phyloP scores from a whole-genome alignment of 2,888 invertebrate genomes.

The Griposia aprilina region DNA sequence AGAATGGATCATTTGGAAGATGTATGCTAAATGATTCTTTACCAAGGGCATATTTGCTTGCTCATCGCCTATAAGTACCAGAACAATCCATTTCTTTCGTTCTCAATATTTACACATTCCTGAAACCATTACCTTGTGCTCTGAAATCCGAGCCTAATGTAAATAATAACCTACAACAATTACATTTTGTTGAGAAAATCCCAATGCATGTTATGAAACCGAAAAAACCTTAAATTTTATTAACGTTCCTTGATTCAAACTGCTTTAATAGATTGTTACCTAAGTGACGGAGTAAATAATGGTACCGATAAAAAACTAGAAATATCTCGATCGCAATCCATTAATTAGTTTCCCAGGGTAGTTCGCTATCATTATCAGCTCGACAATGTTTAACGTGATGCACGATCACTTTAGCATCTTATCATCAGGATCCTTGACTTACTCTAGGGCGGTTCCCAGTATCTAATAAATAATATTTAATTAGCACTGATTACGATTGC shows the following conservation, averaged over 20 bases:
- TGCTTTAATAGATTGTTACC: neutral
- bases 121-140: conserved; percentile 18
- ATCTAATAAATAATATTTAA: conserved; percentile 72
- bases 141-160: conserved; percentile 10
- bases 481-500: conserved; percentile 73
- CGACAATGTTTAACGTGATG: conserved; percentile 74
- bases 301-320: conserved; percentile 28
- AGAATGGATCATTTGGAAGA: neutral
- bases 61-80: conserved; percentile 32
- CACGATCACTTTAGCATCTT: conserved; percentile 82
- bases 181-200: conserved; percentile 3
- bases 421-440: conserved; percentile 81
- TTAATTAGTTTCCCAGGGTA: conserved; percentile 59
- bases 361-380: conserved; percentile 57
- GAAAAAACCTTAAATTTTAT: conserved; percentile 1
- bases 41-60: conserved; percentile 16
- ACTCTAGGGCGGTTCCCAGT: conserved; percentile 81
- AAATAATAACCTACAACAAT: conserved; percentile 13
- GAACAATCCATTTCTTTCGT: conserved; percentile 35
- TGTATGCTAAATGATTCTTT: neutral
- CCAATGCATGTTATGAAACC: neutral
- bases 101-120: conserved; percentile 23
- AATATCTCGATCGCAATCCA: conserved; percentile 58
- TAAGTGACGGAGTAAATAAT: conserved; percentile 21
- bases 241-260: conserved; percentile 3